A percentile compares a stretch with the other conserved stretches of the same genome.
phyloP scores from a whole-genome alignment of 1,140 invertebrate genomes.

The Sminthurides bifidus region DNA sequence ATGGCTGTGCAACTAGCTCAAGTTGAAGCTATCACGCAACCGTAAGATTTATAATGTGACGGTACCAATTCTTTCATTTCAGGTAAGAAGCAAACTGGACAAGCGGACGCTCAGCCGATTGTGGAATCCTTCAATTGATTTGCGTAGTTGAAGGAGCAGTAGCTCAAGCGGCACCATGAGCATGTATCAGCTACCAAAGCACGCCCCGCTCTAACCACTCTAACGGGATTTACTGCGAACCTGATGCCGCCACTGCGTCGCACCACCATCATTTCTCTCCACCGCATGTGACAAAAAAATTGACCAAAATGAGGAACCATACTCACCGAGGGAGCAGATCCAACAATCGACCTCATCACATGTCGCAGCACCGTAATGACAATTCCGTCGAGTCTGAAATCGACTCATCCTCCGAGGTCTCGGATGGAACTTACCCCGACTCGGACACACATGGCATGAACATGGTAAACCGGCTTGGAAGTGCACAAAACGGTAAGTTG shows the following conservation, averaged over 20 bases:
- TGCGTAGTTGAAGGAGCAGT: no score
- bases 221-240: conserved; percentile 32
- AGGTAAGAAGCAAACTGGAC: no score
- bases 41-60: no score
- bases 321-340: conserved; percentile 11
- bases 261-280: conserved; percentile 27
- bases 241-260: conserved; percentile 24
- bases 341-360: conserved; percentile 16
- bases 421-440: conserved; percentile 29
- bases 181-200: conserved; percentile 32
- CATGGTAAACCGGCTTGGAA: conserved; percentile 28
- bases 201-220: conserved; percentile 24
- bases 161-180: no score
- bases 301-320: conserved; percentile 24
- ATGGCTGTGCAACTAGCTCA: no score
- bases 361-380: conserved; percentile 19
- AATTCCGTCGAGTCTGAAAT: conserved; percentile 23
- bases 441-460: conserved; percentile 27
- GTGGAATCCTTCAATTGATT: no score
- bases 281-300: conserved; percentile 22
- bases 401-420: conserved; percentile 31
- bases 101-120: no score
- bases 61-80: no score
- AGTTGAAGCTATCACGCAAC: no score
- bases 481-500: conserved; percentile 26